Evolutionary conservation across 2,888 invertebrate genomes (phyloP).

Genomic region (Ashinkailepas kermadecensis): DNA sequence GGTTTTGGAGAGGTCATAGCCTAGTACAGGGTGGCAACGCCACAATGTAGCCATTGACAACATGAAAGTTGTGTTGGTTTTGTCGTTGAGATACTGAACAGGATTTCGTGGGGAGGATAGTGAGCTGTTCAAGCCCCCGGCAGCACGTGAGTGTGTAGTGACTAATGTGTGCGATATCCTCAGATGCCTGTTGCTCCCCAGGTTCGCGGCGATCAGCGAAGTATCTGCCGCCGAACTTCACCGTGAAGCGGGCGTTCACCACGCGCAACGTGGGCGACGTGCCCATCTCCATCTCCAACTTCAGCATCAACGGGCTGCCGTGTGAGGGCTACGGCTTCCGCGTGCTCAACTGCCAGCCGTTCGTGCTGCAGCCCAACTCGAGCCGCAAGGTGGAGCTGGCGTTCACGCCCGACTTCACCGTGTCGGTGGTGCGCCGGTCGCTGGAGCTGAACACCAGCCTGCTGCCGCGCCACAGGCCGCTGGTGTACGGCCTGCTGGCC

Average conservation of each 20-base stretch:
- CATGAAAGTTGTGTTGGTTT: too few relatives aligned
- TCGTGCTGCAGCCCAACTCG: conserved; percentile 61
- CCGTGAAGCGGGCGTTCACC: conserved; percentile 70
- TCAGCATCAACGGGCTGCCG: conserved; percentile 53
- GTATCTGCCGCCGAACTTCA: conserved; percentile 54
- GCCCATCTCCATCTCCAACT: conserved; percentile 63
- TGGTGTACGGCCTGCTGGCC: conserved; percentile 61
- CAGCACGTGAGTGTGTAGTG: not conserved
- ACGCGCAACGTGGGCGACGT: conserved; percentile 86
- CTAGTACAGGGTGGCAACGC: too few relatives aligned
- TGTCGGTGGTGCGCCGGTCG: conserved; percentile 60
- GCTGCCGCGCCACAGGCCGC: conserved; percentile 23
- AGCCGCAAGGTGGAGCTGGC: conserved; percentile 72
- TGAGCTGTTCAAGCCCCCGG: not conserved
- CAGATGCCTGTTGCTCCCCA: conserved; percentile 34
- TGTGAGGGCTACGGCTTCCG: conserved; percentile 76
- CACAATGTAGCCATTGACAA: too few relatives aligned
- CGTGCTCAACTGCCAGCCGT: conserved; percentile 64
- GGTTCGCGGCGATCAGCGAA: conserved; percentile 34
- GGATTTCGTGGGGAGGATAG: too few relatives aligned
- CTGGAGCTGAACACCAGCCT: conserved; percentile 44
- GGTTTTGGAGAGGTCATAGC: too few relatives aligned
- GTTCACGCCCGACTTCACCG: conserved; percentile 79
- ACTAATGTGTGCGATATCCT: not conserved
- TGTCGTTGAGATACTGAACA: too few relatives aligned